A percentile compares a stretch with the other conserved stretches of the same genome.
These are phyloP conservation scores for Athene cunicularia DNA, from an alignment of 2,113 vertebrate genomes.

Conservation along the genomic window DNA sequence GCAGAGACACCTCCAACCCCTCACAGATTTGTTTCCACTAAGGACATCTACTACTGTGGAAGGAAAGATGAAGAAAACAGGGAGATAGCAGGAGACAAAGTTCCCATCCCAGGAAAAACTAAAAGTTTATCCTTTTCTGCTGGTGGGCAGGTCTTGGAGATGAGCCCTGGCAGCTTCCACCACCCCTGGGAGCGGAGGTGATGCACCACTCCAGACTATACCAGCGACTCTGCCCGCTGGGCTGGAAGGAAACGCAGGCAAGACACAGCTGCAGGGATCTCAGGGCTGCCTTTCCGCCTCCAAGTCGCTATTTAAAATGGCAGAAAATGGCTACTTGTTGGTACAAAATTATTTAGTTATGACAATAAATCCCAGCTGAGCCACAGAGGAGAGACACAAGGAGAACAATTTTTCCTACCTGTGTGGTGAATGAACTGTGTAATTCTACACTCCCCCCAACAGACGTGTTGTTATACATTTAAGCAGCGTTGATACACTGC, in stretches of 20 bases:
- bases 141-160: not conserved
- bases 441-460: not conserved
- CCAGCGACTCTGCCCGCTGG: not conserved
- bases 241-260: not conserved
- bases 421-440: not conserved
- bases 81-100: not conserved
- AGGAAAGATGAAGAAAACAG: not conserved
- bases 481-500: not conserved
- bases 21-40: not conserved
- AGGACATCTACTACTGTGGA: not conserved
- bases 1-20: not conserved
- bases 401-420: conserved; percentile 38
- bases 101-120: not conserved
- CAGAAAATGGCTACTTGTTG: conserved; percentile 20
- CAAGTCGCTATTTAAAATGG: not conserved
- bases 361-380: conserved; percentile 40
- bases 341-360: conserved; percentile 3
- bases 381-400: not conserved
- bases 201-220: not conserved
- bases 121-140: not conserved
- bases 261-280: not conserved
- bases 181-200: not conserved
- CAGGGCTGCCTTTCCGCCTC: not conserved
- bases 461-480: not conserved
- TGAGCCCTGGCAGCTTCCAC: not conserved